Evolutionary conservation across 2,797 vertebrate species (phyloP), one percentile per base, ranked within the genome.

Genomic region (Staurois parvus): DNA sequence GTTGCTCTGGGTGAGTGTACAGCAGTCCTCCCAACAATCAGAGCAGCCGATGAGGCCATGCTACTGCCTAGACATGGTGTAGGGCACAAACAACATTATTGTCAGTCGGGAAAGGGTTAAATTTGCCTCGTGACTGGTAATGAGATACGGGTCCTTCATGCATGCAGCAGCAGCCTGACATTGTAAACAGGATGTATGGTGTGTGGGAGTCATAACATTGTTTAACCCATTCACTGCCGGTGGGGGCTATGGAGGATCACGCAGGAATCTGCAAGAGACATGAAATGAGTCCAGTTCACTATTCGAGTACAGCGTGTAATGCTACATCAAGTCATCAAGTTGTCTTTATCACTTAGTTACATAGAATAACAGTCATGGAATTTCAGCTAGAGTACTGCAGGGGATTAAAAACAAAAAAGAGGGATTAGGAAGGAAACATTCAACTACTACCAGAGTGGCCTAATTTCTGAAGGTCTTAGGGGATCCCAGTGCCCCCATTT

Each of bases 151-250:
- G 70, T 73, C 84, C 45, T 28, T 64, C 29, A 37, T 74, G 59
- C 77, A 45, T 85, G 84, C 84, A 52, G 24, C 34, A 34, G 34
- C 76, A 85, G 84, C 78, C 78, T 74, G 72, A 81, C 77, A 62
- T 30, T 75, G 77, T 85, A 81, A 85, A 81, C 84, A 81, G 78
- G 84, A 85, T 85, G 78, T 80, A 81, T 85, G 26, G n/a, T 52
- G 78, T 81, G 84, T 85, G 78, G 84, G 84, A 81, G 84, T 85
- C 70, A 76, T 85, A 81, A 69, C 78, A 80, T 80, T 30, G 26
- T 26, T 81, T 81, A 85, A 85, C 84, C 72, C 78, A 28, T 67
- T 19, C 24, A 26, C 19, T 64, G 59, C 70, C 29, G 17, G 30
- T 4, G 7, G 68, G 77, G 62, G 66, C 66, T 32, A 11, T n/a